Evolutionary conservation across 1,140 invertebrate species (phyloP), one percentile per base, ranked within the genome.

Genomic region (Drosophila tani): DNA sequence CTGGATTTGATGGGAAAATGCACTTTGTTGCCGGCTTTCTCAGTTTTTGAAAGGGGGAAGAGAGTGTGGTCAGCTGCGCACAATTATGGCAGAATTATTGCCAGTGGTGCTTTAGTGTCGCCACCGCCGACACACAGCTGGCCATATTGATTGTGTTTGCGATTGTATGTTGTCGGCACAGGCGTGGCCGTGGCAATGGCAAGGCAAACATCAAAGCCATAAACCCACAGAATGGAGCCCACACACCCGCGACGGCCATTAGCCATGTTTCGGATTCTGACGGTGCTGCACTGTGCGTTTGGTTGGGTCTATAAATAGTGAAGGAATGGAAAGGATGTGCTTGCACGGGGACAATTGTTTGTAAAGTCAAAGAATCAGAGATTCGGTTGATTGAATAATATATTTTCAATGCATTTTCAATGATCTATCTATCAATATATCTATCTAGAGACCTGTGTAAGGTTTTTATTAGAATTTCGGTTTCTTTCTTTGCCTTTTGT

Each of bases 141-240:
- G 29, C 50, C 64, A 56, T 69, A 69, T 69, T 68, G 64, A 69
- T 77, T 69, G 49, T 45, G 74, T 45, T 77, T 60, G 50, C 70
- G 57, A 38, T 70, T 45, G 57, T 63, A 57, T 38, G 62, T 45
- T 38, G 38, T 5, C 40, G 50, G 41, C 15, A 17, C n/a, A 57
- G 64, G 35, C 46, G 57, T 75, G 66, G 66, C 17, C 29, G 12
- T 43, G 57, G 71, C 69, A 75, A 73, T 75, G 64, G 71, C 49
- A 55, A 68, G 15, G 71, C 75, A 77, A 77, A 77, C 75, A 77
- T 77, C 75, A 77, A 77, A 77, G 75, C 64, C 75, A 69, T 77
- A 78, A 77, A 53, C 66, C 63, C 63, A 32, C 75, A 69, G 55
- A 60, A 40, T 57, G 60, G 55, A 60, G 35, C 63, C 32, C 35